These are phyloP conservation scores for Watsonalla binaria DNA, from an alignment of 2,888 invertebrate species.

Conservation along the genomic window DNA sequence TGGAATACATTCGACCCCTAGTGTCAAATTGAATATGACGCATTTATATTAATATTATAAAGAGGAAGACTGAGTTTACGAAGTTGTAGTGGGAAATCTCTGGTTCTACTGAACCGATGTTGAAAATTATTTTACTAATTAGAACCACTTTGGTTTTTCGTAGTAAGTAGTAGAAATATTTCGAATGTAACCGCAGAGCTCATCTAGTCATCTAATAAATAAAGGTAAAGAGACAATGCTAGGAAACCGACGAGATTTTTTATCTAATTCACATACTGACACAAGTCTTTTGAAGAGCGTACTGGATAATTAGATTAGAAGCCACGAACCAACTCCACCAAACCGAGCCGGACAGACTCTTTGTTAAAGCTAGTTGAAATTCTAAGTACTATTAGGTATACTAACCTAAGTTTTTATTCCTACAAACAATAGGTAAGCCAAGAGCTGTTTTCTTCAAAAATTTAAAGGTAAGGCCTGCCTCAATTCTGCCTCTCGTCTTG, in stretches of 20 bases:
- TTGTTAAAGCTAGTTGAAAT: constrained; percentile 16
- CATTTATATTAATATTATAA: background rate
- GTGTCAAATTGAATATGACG: background rate
- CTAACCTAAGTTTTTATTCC: background rate
- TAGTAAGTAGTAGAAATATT: too few species aligned
- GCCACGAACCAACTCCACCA: constrained; percentile 32
- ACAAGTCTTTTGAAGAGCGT: constrained; percentile 56
- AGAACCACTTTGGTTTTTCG: too few species aligned
- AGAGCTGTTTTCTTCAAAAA: too few species aligned
- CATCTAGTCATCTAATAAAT: constrained; percentile 28
- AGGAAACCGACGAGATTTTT: constrained; percentile 46
- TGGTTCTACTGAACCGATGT: too few species aligned
- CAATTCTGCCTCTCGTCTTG: too few species aligned
- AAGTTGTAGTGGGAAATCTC: too few species aligned
- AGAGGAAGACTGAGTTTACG: too few species aligned
- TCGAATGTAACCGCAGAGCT: constrained; percentile 26
- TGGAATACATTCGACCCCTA: background rate
- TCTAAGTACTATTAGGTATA: background rate
- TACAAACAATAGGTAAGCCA: too few species aligned
- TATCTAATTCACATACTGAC: constrained; percentile 46
- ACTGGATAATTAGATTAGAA: constrained; percentile 67
- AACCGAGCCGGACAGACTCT: constrained; percentile 27
- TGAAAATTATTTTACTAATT: too few species aligned
- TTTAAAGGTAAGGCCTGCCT: too few species aligned
- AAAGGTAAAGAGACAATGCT: background rate